Evolutionary conservation across 1,140 invertebrate genomes (phyloP).

Genomic region (Hyles vespertilio): DNA sequence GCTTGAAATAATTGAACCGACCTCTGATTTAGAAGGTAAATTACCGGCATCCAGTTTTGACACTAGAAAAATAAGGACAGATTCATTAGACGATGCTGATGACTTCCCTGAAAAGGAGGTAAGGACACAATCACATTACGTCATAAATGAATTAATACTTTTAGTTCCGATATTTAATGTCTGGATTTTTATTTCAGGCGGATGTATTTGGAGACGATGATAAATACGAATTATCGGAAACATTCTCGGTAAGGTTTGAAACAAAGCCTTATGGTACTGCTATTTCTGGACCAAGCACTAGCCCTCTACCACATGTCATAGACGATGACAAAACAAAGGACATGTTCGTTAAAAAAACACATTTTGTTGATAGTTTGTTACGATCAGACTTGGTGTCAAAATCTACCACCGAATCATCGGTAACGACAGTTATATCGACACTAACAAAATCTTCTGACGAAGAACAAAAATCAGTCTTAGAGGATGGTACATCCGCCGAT

Average conservation of each 20-base stretch:
- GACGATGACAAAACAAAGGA: slow-evolving; percentile 36
- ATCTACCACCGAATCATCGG: slow-evolving; percentile 67
- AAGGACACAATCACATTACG: slow-evolving; percentile 3
- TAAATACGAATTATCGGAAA: slow-evolving; percentile 37
- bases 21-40: slow-evolving; percentile 65
- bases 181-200: slow-evolving; percentile 35
- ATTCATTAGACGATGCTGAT: slow-evolving; percentile 73
- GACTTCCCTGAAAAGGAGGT: slow-evolving; percentile 75
- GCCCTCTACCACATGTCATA: slow-evolving; percentile 17
- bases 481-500: slow-evolving; percentile 65
- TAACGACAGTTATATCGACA: slow-evolving; percentile 64
- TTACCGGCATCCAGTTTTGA: slow-evolving; percentile 62
- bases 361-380: slow-evolving; percentile 51
- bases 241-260: slow-evolving; percentile 20
- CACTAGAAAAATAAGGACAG: slow-evolving; percentile 66
- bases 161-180: slow-evolving; percentile 5
- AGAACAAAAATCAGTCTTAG: slow-evolving; percentile 62
- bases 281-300: slow-evolving; percentile 24
- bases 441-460: slow-evolving; percentile 68
- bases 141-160: neutral
- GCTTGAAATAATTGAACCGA: slow-evolving; percentile 72
- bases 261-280: slow-evolving; percentile 16
- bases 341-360: slow-evolving; percentile 46
- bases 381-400: slow-evolving; percentile 61
- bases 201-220: slow-evolving; percentile 57